Base-by-base conservation (phyloP, 2,888 invertebrate species). In the Apodemia mormo region DNA sequence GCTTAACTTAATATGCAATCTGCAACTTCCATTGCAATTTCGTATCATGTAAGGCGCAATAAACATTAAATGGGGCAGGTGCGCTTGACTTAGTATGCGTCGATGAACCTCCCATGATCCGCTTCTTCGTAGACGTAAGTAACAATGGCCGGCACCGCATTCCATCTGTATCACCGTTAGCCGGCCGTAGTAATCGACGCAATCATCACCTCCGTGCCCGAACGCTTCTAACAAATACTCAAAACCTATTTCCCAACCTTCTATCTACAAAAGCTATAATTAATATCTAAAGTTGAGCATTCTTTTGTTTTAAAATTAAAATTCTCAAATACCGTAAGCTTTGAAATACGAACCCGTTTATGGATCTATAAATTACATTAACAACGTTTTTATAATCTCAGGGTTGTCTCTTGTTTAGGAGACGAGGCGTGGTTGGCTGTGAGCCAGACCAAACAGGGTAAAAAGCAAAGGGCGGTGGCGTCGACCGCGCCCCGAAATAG, bases 401-500 rank as follows among this genome's bases (percentile, higher is more conserved):
- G 74, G 78, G 80, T 75, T 80, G 72, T 72, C 71, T 72, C 69
- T 68, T 76, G 79, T 80, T 68, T 83, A 40, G 40, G 81, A 85
- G 83, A 82, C 83, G 80, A 85, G 86, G 87, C 84, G 86, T 83
- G 84, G 84, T 88, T 92, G 92, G 92, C 90, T 79, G 72, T 69
- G 78, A 80, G 89, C 92, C 91, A 92, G 89, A 85, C 85, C 86
- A 90, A 92, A 92, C 87, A 90, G 90, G 90, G 92, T 89, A 90
- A 91, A 92, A 92, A 91, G 90, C 82, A 86, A 88, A 87, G 90
- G 82, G 86, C 83, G 85, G 80, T 85, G 87, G 81, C 88, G 83
- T 77, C 84, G 83, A 84, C 88, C 88, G 90, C 90, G 86, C 92
- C 92, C 84, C 84, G 84, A 92, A 89, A 92, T 92, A 92, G 91